Conservation (phyloP, 2,797 vertebrate genomes). For the Simalia tracyae region DNA sequence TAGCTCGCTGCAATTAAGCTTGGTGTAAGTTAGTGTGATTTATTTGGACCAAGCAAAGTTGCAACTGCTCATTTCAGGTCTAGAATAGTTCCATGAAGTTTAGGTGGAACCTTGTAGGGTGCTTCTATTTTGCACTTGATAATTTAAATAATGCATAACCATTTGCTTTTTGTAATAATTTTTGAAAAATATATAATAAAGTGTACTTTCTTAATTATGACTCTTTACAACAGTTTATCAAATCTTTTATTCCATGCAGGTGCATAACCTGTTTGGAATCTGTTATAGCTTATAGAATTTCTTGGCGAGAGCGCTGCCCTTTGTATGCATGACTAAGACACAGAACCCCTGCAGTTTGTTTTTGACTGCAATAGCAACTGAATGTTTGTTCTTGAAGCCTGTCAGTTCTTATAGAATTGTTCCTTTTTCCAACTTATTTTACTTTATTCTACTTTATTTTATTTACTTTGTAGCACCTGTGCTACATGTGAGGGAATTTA, state of each 20-base stretch:
- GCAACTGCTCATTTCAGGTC: conserved; percentile 29
- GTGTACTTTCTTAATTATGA: conserved; percentile 47
- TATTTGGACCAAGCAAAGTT: conserved; percentile 26
- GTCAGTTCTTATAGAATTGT: background rate
- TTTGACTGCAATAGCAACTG: background rate
- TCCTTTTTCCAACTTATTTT: background rate
- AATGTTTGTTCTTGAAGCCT: background rate
- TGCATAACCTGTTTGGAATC: background rate
- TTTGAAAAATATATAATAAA: conserved; percentile 67
- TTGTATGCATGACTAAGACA: background rate
- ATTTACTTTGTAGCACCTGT: background rate
- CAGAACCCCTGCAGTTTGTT: background rate
- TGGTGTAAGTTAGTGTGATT: conserved; percentile 23
- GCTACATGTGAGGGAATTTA: background rate
- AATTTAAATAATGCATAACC: conserved; percentile 58
- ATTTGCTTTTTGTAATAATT: conserved; percentile 58
- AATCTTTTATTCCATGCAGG: background rate
- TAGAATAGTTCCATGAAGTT: conserved; percentile 22
- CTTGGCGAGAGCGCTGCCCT: background rate
- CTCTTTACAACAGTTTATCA: background rate
- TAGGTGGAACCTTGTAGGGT: conserved; percentile 49
- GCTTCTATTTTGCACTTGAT: conserved; percentile 73
- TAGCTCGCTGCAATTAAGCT: conserved; percentile 29
- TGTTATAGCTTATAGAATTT: background rate
- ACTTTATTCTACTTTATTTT: background rate